phyloP scores from a whole-genome alignment of 2,113 vertebrate genomes.

The Raphicerus campestris region DNA sequence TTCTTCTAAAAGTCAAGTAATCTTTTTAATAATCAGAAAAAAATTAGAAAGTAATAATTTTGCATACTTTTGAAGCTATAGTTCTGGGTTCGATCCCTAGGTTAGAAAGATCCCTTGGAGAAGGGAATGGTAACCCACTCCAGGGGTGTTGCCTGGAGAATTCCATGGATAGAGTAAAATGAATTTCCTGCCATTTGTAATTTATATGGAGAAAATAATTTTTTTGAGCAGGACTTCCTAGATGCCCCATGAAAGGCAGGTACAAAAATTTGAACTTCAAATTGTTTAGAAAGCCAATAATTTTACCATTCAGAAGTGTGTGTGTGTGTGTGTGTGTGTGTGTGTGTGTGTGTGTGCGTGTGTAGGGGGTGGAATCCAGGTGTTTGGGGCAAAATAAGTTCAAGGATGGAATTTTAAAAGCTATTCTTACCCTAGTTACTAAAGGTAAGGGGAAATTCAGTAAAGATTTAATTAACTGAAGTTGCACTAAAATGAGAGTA shows the following conservation, averaged over 20 bases:
- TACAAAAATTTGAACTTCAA: not conserved
- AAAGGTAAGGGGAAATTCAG: not conserved
- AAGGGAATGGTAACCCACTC: not conserved
- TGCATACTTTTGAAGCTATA: not conserved
- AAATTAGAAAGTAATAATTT: not conserved
- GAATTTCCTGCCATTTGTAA: not conserved
- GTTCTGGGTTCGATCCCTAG: fast-evolving
- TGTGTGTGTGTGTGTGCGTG: not conserved
- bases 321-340: not conserved
- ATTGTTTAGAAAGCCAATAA: not conserved
- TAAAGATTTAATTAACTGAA: not conserved
- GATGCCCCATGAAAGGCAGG: not conserved
- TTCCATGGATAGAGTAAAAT: not conserved
- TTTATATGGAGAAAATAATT: not conserved
- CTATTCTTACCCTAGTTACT: not conserved
- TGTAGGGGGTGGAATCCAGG: not conserved
- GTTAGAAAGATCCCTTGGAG: not conserved
- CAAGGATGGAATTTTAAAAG: not conserved
- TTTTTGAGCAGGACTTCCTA: not conserved
- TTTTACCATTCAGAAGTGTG: not conserved
- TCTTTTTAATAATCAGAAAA: not conserved
- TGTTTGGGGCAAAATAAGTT: not conserved
- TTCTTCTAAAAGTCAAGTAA: not conserved
- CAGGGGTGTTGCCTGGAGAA: not conserved
- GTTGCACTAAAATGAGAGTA: not conserved